Evolutionary conservation across 2,888 invertebrate species (phyloP).

Genomic region (Seira ritae): DNA sequence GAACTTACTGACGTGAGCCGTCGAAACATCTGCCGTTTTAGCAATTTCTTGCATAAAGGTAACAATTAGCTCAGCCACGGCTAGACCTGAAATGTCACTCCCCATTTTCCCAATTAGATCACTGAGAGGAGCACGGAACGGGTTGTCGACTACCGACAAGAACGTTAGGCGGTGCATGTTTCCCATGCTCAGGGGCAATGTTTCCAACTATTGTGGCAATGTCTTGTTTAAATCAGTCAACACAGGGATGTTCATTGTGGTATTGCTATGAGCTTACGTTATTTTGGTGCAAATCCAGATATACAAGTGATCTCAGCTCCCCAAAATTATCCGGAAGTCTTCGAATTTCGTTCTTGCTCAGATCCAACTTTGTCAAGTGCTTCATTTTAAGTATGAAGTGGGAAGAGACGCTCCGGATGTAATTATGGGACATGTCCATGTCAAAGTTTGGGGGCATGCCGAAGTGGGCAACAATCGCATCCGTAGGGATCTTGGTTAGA

Average conservation of each 20-base stretch:
- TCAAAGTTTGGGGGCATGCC: not conserved
- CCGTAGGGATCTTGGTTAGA: not conserved
- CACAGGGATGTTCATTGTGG: not conserved
- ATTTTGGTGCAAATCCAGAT: conserved; percentile 25
- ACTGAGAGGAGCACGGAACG: conserved; percentile 7
- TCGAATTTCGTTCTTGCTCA: conserved; percentile 20
- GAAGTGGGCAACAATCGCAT: not conserved
- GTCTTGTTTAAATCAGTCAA: not conserved
- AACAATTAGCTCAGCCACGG: not conserved
- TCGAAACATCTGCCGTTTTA: not conserved
- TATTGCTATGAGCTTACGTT: not conserved
- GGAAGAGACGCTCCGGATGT: not conserved
- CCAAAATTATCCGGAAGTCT: conserved; percentile 35
- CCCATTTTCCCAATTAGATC: not conserved
- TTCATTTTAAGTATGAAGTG: not conserved
- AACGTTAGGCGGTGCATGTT: conserved; percentile 17
- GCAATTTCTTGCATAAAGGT: not conserved
- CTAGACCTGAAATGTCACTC: not conserved
- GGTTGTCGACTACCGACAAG: not conserved
- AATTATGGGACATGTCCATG: conserved; percentile 24
- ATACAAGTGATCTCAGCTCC: not conserved
- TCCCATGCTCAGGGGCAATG: conserved; percentile 34
- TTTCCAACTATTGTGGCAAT: not conserved
- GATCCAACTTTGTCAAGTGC: conserved; percentile 18
- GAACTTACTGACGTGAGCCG: not conserved